Evolutionary conservation across 1,140 invertebrate species (phyloP).

Genomic region (Drosophila baimaii): DNA sequence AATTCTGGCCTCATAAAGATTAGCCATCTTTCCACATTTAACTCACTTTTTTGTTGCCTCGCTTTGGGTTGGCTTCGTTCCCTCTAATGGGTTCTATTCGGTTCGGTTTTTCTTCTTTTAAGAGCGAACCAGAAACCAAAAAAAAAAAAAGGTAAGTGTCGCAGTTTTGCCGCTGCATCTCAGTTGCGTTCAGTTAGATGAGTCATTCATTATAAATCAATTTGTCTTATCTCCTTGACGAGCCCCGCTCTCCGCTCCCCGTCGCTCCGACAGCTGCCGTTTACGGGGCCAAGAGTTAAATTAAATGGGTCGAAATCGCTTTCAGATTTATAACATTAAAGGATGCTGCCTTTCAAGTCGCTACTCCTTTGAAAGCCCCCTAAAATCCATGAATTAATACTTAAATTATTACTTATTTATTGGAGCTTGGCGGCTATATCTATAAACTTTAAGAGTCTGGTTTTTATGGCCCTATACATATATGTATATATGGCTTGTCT

Average conservation of each 20-base stretch:
- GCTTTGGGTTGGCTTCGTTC: conserved; percentile 33
- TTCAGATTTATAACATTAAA: conserved; percentile 1
- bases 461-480: conserved; percentile 39
- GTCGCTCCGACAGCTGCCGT: conserved; percentile 53
- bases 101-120: conserved; percentile 33
- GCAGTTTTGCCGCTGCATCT: conserved; percentile 53
- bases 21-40: conserved; percentile 77
- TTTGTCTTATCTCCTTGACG: conserved; percentile 70
- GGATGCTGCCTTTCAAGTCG: neutral
- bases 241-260: conserved; percentile 35
- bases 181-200: conserved; percentile 40
- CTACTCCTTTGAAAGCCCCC: conserved; percentile 8
- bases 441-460: conserved; percentile 47
- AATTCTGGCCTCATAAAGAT: conserved; percentile 74
- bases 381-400: conserved; percentile 18
- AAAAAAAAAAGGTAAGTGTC: conserved; percentile 25
- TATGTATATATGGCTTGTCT: conserved; percentile 44
- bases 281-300: conserved; percentile 21
- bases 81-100: conserved; percentile 46
- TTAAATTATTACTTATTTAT: conserved; percentile 35
- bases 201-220: conserved; percentile 80
- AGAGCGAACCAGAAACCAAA: conserved; percentile 1
- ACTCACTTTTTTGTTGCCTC: conserved; percentile 34
- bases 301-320: conserved; percentile 8
- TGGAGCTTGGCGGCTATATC: conserved; percentile 30